Base-by-base conservation (phyloP, 2,113 vertebrate species). In the Psophia crepitans region DNA sequence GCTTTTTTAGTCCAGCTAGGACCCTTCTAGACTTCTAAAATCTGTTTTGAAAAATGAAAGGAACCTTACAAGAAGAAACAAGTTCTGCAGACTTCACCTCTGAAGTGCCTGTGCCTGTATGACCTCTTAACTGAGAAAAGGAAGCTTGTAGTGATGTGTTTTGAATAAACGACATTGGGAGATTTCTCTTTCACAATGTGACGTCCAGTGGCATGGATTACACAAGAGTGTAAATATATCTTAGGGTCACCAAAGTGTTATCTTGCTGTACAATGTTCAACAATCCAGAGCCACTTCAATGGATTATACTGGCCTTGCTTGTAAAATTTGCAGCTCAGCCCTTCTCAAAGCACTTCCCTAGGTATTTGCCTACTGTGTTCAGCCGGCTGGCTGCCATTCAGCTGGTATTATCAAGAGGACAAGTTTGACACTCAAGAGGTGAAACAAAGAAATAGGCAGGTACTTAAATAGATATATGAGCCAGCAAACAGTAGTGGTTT, bases 401-500 rank as follows among this genome's bases (percentile, higher is more conserved):
- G 66, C 70, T 83, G 70, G 13, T 51, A 15, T 85, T 79, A 81
- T 74, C 76, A 75, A 39, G 70, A 93, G 60, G 24, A 57, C 37
- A 69, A 82, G 49, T 65, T 35, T 89, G 54, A 69, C 44, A 49
- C 48, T 94, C 57, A 57, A 64, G 84, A 95, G 21, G 63, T 85
- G 56, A 90, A 92, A 61, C 69, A 89, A 81, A 95, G 58, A 77
- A 94, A 64, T 21, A 78, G 33, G 32, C 43, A 81, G 41, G 53
- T 87, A 87, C 94, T 95, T 87, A 82, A 92, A 53, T 8, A 80
- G 26, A 46, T 4, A 12, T 13, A 56, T 5, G 44, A 92, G 61
- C 86, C 93, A 95, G 84, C 53, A 95, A 91, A 81, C 12, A 91
- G 32, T 48, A 65, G 53, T 73, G 77, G 49, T 12, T 95, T 95